Percentiles rank a stretch among this genome's conserved stretches.
Evolutionary conservation across 2,888 invertebrate genomes (phyloP).

Genomic region (Cephonodes hylas): DNA sequence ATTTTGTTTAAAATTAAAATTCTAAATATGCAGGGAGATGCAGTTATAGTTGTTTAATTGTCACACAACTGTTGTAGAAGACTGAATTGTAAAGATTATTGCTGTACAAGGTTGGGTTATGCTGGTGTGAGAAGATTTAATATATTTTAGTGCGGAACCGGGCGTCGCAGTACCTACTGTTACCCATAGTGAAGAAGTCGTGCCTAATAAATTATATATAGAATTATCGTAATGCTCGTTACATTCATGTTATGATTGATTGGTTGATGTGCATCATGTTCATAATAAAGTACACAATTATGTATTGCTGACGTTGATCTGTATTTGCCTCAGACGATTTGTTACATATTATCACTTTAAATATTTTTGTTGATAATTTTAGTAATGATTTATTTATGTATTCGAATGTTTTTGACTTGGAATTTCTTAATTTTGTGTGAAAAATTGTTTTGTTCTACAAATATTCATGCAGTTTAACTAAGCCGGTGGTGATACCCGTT

Average conservation of each 20-base stretch:
- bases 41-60: conserved; percentile 45
- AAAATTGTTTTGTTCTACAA: background rate
- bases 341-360: conserved; percentile 21
- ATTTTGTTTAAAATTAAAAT: background rate
- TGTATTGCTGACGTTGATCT: conserved; percentile 11
- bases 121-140: conserved; percentile 39
- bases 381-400: conserved; percentile 16
- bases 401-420: background rate
- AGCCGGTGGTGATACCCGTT: conserved; percentile 6
- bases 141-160: conserved; percentile 42
- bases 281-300: conserved; percentile 14
- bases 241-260: background rate
- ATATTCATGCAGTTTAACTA: conserved; percentile 57
- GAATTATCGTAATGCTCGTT: background rate
- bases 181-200: conserved; percentile 41
- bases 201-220: conserved; percentile 38
- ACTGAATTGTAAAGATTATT: conserved; percentile 60
- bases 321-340: conserved; percentile 30
- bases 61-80: conserved; percentile 52
- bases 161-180: conserved; percentile 49
- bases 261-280: no score
- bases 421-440: background rate
- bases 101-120: conserved; percentile 36
- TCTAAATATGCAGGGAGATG: background rate
- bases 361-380: conserved; percentile 17